phyloP scores from a whole-genome alignment of 2,888 invertebrate genomes.

The Crepidodera aurea region DNA sequence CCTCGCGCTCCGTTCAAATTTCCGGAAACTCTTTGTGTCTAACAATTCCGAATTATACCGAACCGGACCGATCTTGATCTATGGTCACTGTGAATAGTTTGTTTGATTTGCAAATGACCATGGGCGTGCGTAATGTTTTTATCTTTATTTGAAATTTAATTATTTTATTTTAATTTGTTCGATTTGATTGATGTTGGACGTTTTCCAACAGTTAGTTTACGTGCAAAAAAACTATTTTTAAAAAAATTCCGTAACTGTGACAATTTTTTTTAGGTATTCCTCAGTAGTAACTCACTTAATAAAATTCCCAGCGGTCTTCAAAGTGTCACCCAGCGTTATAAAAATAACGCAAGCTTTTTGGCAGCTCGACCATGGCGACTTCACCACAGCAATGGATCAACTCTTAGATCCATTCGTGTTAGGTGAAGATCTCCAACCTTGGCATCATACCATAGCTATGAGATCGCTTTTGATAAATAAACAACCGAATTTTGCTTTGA shows the following conservation, averaged over 20 bases:
- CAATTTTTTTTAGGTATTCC: slow-evolving; percentile 61
- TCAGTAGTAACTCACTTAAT: slow-evolving; percentile 75
- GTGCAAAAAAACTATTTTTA: too few species aligned
- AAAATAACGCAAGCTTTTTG: slow-evolving; percentile 88
- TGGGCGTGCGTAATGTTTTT: too few species aligned
- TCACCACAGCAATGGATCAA: slow-evolving; percentile 74
- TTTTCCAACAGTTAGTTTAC: too few species aligned
- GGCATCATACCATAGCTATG: slow-evolving; percentile 78
- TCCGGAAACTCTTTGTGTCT: too few species aligned
- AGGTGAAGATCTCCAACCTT: slow-evolving; percentile 66
- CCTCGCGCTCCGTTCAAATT: too few species aligned
- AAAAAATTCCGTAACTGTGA: too few species aligned
- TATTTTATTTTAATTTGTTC: background rate
- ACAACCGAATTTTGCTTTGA: slow-evolving; percentile 74
- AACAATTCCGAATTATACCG: too few species aligned
- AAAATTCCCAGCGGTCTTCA: slow-evolving; percentile 83
- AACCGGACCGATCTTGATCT: too few species aligned
- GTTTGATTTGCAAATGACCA: too few species aligned
- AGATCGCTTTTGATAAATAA: slow-evolving; percentile 73
- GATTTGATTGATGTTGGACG: too few species aligned
- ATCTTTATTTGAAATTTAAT: too few species aligned
- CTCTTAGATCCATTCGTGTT: slow-evolving; percentile 70
- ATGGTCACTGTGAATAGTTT: too few species aligned
- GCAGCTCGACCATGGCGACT: slow-evolving; percentile 88
- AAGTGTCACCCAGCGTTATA: slow-evolving; percentile 75